Percentiles rank a stretch among this genome's conserved stretches.
phyloP scores from a whole-genome alignment of 2,888 invertebrate genomes.

The Scaptomyza parva region DNA sequence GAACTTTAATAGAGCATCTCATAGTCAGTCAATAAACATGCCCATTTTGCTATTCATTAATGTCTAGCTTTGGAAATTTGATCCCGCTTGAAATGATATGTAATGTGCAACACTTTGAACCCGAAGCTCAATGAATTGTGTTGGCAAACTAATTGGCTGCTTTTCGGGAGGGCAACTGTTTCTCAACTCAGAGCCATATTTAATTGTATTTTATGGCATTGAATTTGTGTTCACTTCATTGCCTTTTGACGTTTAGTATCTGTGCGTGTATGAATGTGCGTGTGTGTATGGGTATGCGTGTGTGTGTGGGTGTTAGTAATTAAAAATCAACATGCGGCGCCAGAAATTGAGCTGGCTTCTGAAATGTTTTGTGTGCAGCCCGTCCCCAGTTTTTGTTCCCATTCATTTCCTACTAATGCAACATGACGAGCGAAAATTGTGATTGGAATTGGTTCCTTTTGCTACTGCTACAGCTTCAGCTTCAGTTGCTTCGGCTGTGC shows the following conservation, averaged over 20 bases:
- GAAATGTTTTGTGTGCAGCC: constrained; percentile 11
- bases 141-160: constrained; percentile 48
- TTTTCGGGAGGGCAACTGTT: constrained; percentile 18
- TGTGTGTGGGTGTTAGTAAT: constrained; percentile 47
- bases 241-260: constrained; percentile 20
- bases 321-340: constrained; percentile 72
- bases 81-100: constrained; percentile 58
- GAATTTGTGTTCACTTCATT: constrained; percentile 55
- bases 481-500: constrained; percentile 15
- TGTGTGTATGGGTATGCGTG: constrained; percentile 8
- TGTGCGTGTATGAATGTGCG: constrained; percentile 12
- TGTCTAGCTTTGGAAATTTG: constrained; percentile 29
- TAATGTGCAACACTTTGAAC: constrained; percentile 74
- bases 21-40: constrained; percentile 7
- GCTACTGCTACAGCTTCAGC: constrained; percentile 7
- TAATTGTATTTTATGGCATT: constrained; percentile 60
- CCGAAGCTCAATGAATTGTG: constrained; percentile 66
- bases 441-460: constrained; percentile 28
- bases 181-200: constrained; percentile 36
- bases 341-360: constrained; percentile 53
- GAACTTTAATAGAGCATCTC: constrained; percentile 12
- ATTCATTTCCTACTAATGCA: constrained; percentile 58
- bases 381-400: constrained; percentile 24
- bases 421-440: constrained; percentile 54
- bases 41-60: constrained; percentile 8